Percentiles rank a stretch among this genome's conserved stretches.
These are phyloP conservation scores for Drosophila lacteicornis DNA, from an alignment of 1,140 invertebrate species.

Conservation along the genomic window DNA sequence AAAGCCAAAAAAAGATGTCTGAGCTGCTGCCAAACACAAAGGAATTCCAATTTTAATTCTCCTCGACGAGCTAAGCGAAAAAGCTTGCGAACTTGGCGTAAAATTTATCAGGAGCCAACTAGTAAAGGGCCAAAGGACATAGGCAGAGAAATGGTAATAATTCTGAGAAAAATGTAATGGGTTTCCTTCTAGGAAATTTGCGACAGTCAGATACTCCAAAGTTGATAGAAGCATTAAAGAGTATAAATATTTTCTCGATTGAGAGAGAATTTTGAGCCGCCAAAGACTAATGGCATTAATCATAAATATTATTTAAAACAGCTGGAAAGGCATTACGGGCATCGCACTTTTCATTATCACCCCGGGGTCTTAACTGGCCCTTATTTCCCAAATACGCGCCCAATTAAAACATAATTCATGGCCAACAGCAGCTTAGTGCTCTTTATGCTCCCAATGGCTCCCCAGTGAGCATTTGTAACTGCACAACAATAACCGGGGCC, in stretches of 20 bases:
- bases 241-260: neutral
- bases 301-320: constrained; percentile 23
- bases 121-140: neutral
- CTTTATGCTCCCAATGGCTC: constrained; percentile 75
- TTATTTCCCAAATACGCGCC: constrained; percentile 61
- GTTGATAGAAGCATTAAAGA: neutral
- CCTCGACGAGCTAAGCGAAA: constrained; percentile 32
- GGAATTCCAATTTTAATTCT: constrained; percentile 47
- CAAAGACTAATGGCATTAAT: constrained; percentile 13
- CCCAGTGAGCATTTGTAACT: constrained; percentile 75
- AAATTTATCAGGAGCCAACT: constrained; percentile 31
- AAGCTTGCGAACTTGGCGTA: constrained; percentile 33
- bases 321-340: constrained; percentile 8
- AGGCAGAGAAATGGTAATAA: neutral
- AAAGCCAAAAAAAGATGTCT: constrained; percentile 7
- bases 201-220: too few species aligned
- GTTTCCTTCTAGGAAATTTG: neutral
- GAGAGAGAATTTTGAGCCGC: neutral
- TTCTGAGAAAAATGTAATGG: constrained; percentile 4
- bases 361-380: constrained; percentile 10
- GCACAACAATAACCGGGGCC: constrained; percentile 46
- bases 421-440: constrained; percentile 74
- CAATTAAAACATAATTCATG: constrained; percentile 83
- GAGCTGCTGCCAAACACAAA: constrained; percentile 19
- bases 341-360: constrained; percentile 45